Conservation (phyloP, 2,797 vertebrate species). For the Siniperca scherzeri region DNA sequence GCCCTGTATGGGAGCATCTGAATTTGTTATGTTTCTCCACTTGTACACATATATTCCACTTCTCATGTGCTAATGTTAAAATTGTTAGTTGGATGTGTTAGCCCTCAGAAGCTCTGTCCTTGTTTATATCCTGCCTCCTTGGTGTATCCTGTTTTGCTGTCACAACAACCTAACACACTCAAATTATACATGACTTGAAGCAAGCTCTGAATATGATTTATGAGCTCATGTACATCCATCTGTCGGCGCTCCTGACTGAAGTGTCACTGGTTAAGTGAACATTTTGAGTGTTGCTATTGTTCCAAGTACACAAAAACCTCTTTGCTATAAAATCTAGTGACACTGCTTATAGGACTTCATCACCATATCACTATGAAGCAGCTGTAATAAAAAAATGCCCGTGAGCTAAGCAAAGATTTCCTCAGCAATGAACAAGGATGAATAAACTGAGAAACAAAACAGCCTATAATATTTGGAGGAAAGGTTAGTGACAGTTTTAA, state of each 20-base stretch:
- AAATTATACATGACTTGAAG: background rate
- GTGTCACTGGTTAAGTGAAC: slow-evolving; percentile 4
- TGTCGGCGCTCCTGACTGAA: slow-evolving; percentile 17
- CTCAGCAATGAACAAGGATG: background rate
- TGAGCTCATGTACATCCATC: background rate
- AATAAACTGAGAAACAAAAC: slow-evolving; percentile 4
- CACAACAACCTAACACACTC: background rate
- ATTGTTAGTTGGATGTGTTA: background rate
- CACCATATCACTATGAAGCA: slow-evolving; percentile 29
- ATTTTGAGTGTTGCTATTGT: slow-evolving; percentile 26
- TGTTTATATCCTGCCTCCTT: background rate
- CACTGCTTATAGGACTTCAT: slow-evolving; percentile 1
- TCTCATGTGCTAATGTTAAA: background rate
- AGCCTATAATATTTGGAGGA: background rate
- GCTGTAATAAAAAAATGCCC: slow-evolving; percentile 17
- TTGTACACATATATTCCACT: too few species aligned
- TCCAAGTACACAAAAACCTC: slow-evolving; percentile 21
- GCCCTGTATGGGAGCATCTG: background rate
- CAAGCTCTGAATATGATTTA: slow-evolving; percentile 39
- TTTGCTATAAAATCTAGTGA: slow-evolving; percentile 23
- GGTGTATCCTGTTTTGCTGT: background rate
- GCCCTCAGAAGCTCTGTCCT: background rate
- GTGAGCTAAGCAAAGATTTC: background rate
- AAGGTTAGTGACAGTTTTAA: background rate
- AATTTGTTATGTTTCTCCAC: background rate